These are phyloP conservation scores for Lacanobia wlatinum DNA, from an alignment of 2,888 invertebrate species.

Conservation along the genomic window DNA sequence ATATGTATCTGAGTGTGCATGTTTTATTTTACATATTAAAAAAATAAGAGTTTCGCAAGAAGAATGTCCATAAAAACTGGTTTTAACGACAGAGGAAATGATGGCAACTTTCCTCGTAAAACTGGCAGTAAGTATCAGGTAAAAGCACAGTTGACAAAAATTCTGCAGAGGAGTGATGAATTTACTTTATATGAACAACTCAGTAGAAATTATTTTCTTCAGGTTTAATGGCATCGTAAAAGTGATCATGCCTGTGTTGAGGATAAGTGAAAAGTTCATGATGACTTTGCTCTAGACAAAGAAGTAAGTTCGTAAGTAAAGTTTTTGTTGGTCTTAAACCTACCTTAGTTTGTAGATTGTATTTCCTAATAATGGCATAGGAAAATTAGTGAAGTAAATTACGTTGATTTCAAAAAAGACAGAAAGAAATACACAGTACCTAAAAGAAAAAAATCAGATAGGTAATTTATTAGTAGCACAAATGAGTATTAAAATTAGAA, in stretches of 20 bases:
- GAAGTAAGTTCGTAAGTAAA: background rate
- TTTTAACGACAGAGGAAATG: constrained; percentile 55
- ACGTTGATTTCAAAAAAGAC: no score
- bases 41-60: constrained; percentile 39
- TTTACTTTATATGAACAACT: constrained; percentile 43
- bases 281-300: background rate
- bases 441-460: no score
- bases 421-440: no score
- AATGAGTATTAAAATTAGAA: no score
- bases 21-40: constrained; percentile 28
- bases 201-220: constrained; percentile 38
- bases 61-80: constrained; percentile 52
- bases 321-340: background rate
- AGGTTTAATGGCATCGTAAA: constrained; percentile 44
- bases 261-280: constrained; percentile 12
- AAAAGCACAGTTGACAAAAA: constrained; percentile 58
- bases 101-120: constrained; percentile 59
- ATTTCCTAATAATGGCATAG: no score
- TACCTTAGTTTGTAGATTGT: background rate
- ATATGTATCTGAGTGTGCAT: background rate
- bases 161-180: constrained; percentile 47
- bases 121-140: constrained; percentile 48
- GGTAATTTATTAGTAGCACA: no score
- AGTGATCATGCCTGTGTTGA: constrained; percentile 12
- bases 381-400: no score